Percentiles rank a stretch among this genome's conserved stretches.
These are phyloP conservation scores for Leucoraja erinaceus DNA, from an alignment of 2,113 vertebrate species.

Conservation along the genomic window DNA sequence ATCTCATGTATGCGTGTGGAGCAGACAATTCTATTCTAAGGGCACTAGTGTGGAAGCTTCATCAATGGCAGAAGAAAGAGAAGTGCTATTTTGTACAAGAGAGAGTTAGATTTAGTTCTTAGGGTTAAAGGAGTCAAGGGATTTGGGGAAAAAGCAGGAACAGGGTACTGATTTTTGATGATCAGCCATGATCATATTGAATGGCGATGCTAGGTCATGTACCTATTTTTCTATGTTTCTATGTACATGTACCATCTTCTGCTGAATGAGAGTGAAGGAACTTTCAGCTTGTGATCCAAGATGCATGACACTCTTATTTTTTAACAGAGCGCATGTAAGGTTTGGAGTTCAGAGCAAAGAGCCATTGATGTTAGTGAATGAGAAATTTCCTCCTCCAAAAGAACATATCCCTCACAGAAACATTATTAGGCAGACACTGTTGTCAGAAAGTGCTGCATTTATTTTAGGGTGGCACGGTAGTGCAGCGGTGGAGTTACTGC, in stretches of 20 bases:
- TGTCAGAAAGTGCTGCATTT: background rate
- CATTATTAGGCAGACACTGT: background rate
- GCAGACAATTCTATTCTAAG: background rate
- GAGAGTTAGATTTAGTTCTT: too few relatives aligned
- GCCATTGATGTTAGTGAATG: background rate
- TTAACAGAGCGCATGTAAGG: background rate
- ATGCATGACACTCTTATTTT: background rate
- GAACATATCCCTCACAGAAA: background rate
- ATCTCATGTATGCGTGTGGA: background rate
- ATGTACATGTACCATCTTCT: background rate
- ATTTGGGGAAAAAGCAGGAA: too few relatives aligned
- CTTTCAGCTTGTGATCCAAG: background rate
- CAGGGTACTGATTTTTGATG: too few relatives aligned
- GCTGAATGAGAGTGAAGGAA: background rate
- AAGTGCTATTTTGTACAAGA: background rate
- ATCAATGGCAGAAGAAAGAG: background rate
- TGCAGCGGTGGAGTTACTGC: too few relatives aligned
- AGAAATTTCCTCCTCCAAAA: background rate
- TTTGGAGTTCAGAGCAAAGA: background rate
- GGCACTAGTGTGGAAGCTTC: background rate
- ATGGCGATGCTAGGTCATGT: too few relatives aligned
- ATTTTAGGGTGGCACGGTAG: too few relatives aligned
- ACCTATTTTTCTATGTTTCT: too few relatives aligned
- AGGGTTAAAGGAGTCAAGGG: too few relatives aligned
- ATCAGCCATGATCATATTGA: too few relatives aligned